A percentile compares a stretch with the other conserved stretches of the same genome.
Evolutionary conservation across 2,888 invertebrate species (phyloP).

Genomic region (Watsonalla cultraria): DNA sequence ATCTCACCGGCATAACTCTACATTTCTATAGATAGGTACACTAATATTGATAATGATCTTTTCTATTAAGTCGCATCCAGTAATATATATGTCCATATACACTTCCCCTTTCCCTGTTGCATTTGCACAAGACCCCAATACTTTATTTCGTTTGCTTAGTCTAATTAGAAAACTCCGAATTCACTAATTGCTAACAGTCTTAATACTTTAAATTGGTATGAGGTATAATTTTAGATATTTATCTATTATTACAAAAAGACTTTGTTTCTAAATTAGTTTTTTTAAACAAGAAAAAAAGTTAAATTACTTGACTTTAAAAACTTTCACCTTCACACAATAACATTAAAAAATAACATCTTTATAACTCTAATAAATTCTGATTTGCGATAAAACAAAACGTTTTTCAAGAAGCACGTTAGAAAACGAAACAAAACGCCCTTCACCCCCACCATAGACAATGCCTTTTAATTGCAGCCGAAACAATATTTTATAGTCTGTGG

Average conservation of each 20-base stretch:
- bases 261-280: too few species aligned
- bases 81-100: slow-evolving; percentile 24
- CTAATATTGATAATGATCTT: too few species aligned
- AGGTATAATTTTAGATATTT: background rate
- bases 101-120: slow-evolving; percentile 58
- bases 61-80: too few species aligned
- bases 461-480: slow-evolving; percentile 70
- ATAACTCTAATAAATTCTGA: background rate
- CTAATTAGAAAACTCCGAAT: slow-evolving; percentile 75
- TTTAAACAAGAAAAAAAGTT: too few species aligned
- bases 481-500: slow-evolving; percentile 65
- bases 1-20: too few species aligned
- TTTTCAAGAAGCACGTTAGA: background rate
- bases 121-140: slow-evolving; percentile 75
- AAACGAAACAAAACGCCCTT: slow-evolving; percentile 5
- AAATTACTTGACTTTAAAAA: too few species aligned
- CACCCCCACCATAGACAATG: slow-evolving; percentile 30
- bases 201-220: slow-evolving; percentile 7
- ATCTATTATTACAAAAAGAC: too few species aligned
- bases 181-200: slow-evolving; percentile 59
- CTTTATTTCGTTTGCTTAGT: slow-evolving; percentile 74
- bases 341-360: too few species aligned
- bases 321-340: too few species aligned
- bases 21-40: too few species aligned
- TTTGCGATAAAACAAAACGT: slow-evolving; percentile 4